Conservation (phyloP, 2,888 invertebrate species). For the Crossocerus cetratus region DNA sequence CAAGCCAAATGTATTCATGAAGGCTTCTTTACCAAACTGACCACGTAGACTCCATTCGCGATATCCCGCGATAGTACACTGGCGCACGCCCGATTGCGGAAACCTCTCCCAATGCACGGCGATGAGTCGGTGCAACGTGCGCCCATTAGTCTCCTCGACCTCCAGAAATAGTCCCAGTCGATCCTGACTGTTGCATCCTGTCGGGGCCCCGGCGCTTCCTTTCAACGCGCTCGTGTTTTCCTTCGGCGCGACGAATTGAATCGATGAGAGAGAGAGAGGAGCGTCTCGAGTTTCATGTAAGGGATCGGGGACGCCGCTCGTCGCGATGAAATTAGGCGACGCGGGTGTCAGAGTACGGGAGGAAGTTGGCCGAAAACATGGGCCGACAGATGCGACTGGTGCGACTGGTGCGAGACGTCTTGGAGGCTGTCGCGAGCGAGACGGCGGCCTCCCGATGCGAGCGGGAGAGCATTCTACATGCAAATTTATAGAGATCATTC, state of each 20-base stretch:
- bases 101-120: no score
- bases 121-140: no score
- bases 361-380: conserved; percentile 30
- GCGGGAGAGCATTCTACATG: conserved; percentile 75
- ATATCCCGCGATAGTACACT: no score
- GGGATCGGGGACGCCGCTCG: conserved; percentile 27
- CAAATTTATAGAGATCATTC: conserved; percentile 77
- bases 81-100: no score
- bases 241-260: not conserved
- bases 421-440: conserved; percentile 51
- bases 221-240: not conserved
- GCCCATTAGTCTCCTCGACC: no score
- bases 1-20: conserved; percentile 61
- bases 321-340: conserved; percentile 58
- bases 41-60: conserved; percentile 49
- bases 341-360: conserved; percentile 22
- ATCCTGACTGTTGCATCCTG: not conserved
- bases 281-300: conserved; percentile 43
- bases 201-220: not conserved
- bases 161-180: no score
- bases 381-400: conserved; percentile 58
- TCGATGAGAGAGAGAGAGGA: not conserved
- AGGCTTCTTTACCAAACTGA: conserved; percentile 60
- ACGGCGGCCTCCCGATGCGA: conserved; percentile 53
- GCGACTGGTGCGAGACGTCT: no score